Evolutionary conservation across 2,888 invertebrate species (phyloP), one percentile per base, ranked within the genome.

Genomic region (Melipona beecheii): DNA sequence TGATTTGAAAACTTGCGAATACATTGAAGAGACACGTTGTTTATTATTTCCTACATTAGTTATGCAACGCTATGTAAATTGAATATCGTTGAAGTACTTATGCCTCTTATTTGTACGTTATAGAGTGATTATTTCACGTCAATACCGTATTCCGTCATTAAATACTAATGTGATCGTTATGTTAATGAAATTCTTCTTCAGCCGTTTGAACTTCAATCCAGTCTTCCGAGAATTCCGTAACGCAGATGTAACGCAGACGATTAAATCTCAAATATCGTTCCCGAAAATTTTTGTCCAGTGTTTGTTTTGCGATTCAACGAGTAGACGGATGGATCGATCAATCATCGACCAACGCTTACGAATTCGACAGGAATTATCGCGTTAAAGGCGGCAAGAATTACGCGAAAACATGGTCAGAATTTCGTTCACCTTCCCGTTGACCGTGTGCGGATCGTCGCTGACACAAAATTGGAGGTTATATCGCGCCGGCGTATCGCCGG

Each of bases 401-500:
- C 24, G 5, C 64, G 74, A 56, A 74, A 76, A 76, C 70, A 60
- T 58, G 71, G 70, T 54, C 24, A 49, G 62, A 76, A 78, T 81
- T 77, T 76, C 76, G 49, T 60, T 58, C 62, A 31, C 68, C 49
- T 31, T 15, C 54, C 56, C 56, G 65, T 31, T 58, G 68, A 60
- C 69, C 80, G 52, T 66, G 75, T 27, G 54, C 49, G 19, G 78
- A 72, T 78, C 77, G 73, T n/a, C 66, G 73, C 60, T 76, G 79
- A 72, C 81, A 78, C 74, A 82, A 87, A 89, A 89, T 89, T 89
- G 89, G 83, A 87, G 86, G 89, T 89, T 89, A 83, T 72, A 82
- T 82, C 75, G 81, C 71, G 73, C 70, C 64, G 83, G 78, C 71
- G 85, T 84, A 85, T 88, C 81, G 69, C 82, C 78, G 78, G 74